Conservation (phyloP, 2,888 invertebrate genomes). For the Hypolimnas misippus region DNA sequence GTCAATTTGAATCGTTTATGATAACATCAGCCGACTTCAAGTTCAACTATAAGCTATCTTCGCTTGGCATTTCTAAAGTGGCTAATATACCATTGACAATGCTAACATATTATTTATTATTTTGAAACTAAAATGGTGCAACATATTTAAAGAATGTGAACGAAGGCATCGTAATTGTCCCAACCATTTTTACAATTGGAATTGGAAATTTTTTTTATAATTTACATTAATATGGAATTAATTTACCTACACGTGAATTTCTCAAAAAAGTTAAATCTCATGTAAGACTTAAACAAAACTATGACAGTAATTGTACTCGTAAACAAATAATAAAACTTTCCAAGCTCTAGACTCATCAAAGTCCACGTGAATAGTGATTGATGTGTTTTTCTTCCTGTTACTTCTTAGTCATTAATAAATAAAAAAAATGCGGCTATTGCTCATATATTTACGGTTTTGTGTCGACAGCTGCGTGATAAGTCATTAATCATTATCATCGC, state of each 20-base stretch:
- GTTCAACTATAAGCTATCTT: not conserved
- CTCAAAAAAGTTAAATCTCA: too few relatives aligned
- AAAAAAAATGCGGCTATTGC: slow-evolving; percentile 17
- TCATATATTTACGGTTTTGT: slow-evolving; percentile 23
- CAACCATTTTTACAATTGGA: too few relatives aligned
- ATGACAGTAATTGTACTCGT: too few relatives aligned
- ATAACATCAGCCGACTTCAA: slow-evolving; percentile 34
- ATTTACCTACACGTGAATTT: too few relatives aligned
- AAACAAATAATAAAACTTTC: too few relatives aligned
- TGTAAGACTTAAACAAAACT: too few relatives aligned
- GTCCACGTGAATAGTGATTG: not conserved
- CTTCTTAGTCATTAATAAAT: slow-evolving; percentile 23
- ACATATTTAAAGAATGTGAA: too few relatives aligned
- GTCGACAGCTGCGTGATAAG: slow-evolving; percentile 28
- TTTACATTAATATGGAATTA: too few relatives aligned
- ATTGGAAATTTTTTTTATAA: too few relatives aligned
- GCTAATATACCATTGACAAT: not conserved
- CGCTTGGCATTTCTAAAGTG: not conserved
- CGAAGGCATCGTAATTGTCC: too few relatives aligned
- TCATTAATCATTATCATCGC: slow-evolving; percentile 35
- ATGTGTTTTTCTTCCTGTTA: slow-evolving; percentile 18
- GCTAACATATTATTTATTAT: too few relatives aligned
- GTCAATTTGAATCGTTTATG: slow-evolving; percentile 27
- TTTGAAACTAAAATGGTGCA: too few relatives aligned
- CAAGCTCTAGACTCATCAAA: not conserved